phyloP scores from a whole-genome alignment of 1,140 invertebrate species.

The Melanaphis sacchari region DNA sequence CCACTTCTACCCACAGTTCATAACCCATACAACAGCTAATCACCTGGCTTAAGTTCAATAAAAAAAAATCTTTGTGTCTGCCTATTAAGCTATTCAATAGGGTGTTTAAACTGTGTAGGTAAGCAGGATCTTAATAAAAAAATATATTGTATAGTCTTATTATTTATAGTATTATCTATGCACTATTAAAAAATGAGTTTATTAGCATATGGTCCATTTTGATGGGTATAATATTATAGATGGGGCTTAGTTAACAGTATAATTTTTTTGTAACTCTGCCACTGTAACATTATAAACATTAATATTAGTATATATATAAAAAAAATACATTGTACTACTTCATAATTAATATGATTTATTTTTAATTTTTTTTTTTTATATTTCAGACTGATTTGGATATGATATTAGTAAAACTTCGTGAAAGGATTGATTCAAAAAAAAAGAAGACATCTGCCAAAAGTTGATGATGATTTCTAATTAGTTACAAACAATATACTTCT shows the following conservation, averaged over 20 bases:
- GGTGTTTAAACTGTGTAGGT: too few species aligned
- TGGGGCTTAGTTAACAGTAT: not conserved
- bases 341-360: not conserved
- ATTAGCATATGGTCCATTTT: not conserved
- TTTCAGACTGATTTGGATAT: slow-evolving; percentile 70
- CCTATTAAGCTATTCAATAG: too few species aligned
- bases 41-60: too few species aligned
- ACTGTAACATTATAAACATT: not conserved
- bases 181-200: not conserved
- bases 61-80: too few species aligned
- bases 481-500: not conserved
- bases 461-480: not conserved
- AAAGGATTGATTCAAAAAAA: slow-evolving; percentile 68
- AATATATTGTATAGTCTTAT: too few species aligned
- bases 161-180: too few species aligned
- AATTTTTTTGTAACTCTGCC: too few species aligned
- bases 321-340: not conserved
- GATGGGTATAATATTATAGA: not conserved
- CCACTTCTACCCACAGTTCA: too few species aligned
- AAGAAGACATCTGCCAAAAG: slow-evolving; percentile 63
- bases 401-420: slow-evolving; percentile 71
- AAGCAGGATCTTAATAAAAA: too few species aligned
- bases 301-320: not conserved
- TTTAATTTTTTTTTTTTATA: not conserved
- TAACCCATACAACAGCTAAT: too few species aligned